These are phyloP conservation scores for Brachyptera risi DNA, from an alignment of 2,888 invertebrate genomes.

Conservation along the genomic window DNA sequence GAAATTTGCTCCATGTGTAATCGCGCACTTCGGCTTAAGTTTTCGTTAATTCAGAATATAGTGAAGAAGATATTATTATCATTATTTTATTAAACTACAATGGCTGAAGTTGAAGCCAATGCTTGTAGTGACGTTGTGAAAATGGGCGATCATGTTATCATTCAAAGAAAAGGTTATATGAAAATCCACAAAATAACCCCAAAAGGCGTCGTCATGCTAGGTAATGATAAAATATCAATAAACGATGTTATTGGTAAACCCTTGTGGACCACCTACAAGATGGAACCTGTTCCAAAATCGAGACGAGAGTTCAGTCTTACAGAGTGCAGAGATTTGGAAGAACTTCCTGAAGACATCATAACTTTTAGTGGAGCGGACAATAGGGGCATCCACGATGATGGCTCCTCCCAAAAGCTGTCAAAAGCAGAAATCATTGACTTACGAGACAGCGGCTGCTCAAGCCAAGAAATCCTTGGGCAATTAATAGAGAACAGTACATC, in stretches of 20 bases:
- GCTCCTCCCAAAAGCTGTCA: constrained; percentile 75
- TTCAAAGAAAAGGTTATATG: constrained; percentile 72
- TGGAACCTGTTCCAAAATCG: constrained; percentile 56
- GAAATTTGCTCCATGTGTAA: too few relatives aligned
- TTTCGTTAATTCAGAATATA: too few relatives aligned
- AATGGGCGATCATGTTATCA: constrained; percentile 65
- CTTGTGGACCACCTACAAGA: constrained; percentile 73
- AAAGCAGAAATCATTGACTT: constrained; percentile 78
- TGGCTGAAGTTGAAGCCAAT: too few relatives aligned
- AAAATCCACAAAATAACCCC: constrained; percentile 68
- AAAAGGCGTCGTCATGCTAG: constrained; percentile 60
- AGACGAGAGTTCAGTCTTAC: constrained; percentile 53
- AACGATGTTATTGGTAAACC: constrained; percentile 61
- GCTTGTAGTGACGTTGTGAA: too few relatives aligned
- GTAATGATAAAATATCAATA: constrained; percentile 66
- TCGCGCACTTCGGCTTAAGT: too few relatives aligned
- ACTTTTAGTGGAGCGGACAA: constrained; percentile 77
- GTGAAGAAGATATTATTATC: too few relatives aligned
- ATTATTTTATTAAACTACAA: too few relatives aligned
- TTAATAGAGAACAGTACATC: constrained; percentile 89
- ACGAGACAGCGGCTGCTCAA: constrained; percentile 69
- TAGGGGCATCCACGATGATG: constrained; percentile 73
- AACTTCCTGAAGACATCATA: constrained; percentile 59
- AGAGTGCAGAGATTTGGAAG: constrained; percentile 48
- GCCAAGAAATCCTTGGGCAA: constrained; percentile 78